Evolutionary conservation across 1,140 invertebrate genomes (phyloP).

Genomic region (Hypsibius dujardini): DNA sequence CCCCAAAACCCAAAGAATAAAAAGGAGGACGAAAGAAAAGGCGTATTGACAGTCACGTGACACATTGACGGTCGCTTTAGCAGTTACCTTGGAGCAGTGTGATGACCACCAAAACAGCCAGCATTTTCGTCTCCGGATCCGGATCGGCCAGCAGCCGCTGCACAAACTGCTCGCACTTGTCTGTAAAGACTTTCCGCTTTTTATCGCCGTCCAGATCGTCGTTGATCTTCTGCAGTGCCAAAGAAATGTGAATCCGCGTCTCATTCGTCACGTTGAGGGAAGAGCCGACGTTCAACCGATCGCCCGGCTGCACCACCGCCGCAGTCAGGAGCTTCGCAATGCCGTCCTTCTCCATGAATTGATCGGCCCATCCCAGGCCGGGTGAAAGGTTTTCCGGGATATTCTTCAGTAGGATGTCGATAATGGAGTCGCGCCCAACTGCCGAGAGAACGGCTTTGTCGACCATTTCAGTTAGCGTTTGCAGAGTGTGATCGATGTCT

Average conservation of each 20-base stretch:
- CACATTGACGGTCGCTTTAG: no score
- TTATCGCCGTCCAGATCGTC: conserved; percentile 85
- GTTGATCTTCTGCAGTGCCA: conserved; percentile 68
- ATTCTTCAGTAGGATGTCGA: conserved; percentile 82
- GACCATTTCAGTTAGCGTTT: conserved; percentile 52
- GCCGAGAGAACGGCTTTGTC: conserved; percentile 60
- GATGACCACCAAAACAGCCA: conserved; percentile 49
- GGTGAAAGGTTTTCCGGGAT: conserved; percentile 45
- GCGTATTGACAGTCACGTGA: no score
- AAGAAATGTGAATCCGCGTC: conserved; percentile 66
- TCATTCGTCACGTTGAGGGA: conserved; percentile 63
- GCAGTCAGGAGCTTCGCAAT: conserved; percentile 32
- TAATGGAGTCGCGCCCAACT: conserved; percentile 62
- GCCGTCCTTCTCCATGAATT: conserved; percentile 62
- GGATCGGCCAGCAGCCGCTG: conserved; percentile 34
- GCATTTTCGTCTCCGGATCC: conserved; percentile 19
- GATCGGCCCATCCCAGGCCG: conserved; percentile 65
- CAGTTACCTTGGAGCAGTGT: conserved; percentile 53
- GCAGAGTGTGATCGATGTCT: conserved; percentile 50
- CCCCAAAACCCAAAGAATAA: no score
- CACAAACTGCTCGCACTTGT: conserved; percentile 65
- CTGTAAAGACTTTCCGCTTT: conserved; percentile 52
- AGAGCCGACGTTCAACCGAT: neutral
- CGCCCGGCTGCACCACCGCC: conserved; percentile 26
- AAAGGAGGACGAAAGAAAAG: no score